Percentiles rank a stretch among this genome's conserved stretches.
These are phyloP conservation scores for Isoperla grammatica DNA, from an alignment of 2,888 invertebrate genomes.

Conservation along the genomic window DNA sequence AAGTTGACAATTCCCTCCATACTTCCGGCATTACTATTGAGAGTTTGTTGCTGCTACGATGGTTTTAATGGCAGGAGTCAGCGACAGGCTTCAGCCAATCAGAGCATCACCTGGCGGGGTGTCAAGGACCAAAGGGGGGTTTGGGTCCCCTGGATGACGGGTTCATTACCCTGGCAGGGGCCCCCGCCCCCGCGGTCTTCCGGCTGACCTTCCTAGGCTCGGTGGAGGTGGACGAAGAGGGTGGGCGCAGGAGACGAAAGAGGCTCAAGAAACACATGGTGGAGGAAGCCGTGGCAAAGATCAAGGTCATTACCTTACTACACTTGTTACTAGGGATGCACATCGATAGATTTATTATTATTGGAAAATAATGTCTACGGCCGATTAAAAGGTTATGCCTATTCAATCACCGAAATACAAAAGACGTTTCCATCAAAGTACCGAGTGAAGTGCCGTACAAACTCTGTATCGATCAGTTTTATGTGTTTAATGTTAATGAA, in stretches of 20 bases:
- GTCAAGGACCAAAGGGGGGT: slow-evolving; percentile 34
- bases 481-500: no score
- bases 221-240: slow-evolving; percentile 79
- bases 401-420: background rate
- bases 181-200: slow-evolving; percentile 65
- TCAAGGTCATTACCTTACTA: slow-evolving; percentile 63
- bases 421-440: background rate
- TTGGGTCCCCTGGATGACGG: slow-evolving; percentile 8
- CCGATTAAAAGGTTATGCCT: no score
- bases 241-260: slow-evolving; percentile 60
- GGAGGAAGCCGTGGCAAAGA: slow-evolving; percentile 79
- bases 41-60: background rate
- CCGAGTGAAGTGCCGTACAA: no score
- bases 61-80: background rate
- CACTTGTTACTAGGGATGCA: no score
- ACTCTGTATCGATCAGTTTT: no score
- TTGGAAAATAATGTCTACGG: no score
- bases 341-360: no score
- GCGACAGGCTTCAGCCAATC: slow-evolving; percentile 18
- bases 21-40: no score
- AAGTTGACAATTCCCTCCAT: background rate
- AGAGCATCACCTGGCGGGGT: slow-evolving; percentile 26
- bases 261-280: slow-evolving; percentile 84
- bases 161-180: slow-evolving; percentile 35
- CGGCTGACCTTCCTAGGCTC: slow-evolving; percentile 78